Evolutionary conservation across 2,888 invertebrate genomes (phyloP), one percentile per base, ranked within the genome.

Genomic region (Drosophila vallismaia): DNA sequence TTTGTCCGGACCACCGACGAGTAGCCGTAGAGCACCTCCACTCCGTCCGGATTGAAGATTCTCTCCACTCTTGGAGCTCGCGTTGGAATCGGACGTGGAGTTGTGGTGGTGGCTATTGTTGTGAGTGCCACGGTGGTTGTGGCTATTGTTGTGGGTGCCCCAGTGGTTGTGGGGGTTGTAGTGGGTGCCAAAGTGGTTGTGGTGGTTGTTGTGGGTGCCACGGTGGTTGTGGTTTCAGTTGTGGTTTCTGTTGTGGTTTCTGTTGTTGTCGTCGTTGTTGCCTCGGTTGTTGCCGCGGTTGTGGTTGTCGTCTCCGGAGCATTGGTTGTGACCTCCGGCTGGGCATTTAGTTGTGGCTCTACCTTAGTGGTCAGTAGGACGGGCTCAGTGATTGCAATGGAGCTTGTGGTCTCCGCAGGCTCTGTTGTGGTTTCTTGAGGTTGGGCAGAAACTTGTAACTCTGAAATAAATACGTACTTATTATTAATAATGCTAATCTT

Each of bases 1-100:
- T 76, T 76, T 24, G 84, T 75, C 45, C 83, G 88, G 71, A 83
- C 84, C 71, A 89, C 89, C 52, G 79, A 84, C 44, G 89, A 90
- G 72, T 90, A 90, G 51, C 89, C 89, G 57, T 86, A 89, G 29
- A 90, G 82, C 36, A 90, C 86, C 64, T 90, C 89, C 3, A 90
- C 89, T 40, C 89, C 89, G 62, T 90, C 89, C 6, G 84, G 73
- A 55, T 73, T 90, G 38, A 90, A 84, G 62, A 84, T 75, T 50
- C 90, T 89, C 58, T 88, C 83, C 14, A 89, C 74, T 46, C 87
- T 87, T 4, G 88, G 75, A 4, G 60, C 74, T 10, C 81, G 72
- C 29, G 75, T 78, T 64, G 56, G 63, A 44, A 57, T 49, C 9
- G 69, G 58, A 24, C 42, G 70, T 4, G 68, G 53, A 26, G 76